Evolutionary conservation across 2,113 vertebrate species (phyloP).

Genomic region (Loxodonta africana): DNA sequence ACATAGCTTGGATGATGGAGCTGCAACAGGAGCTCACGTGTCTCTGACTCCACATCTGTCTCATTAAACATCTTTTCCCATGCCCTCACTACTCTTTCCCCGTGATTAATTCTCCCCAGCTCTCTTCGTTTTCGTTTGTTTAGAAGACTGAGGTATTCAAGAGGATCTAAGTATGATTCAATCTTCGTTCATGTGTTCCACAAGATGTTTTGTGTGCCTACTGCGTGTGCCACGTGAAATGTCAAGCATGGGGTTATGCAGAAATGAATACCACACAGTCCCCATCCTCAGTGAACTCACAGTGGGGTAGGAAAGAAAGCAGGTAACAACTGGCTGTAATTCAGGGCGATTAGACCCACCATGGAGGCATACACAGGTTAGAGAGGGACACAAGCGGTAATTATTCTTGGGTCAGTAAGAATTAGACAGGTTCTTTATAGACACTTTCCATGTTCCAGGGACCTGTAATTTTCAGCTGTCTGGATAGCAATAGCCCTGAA

Average conservation of each 20-base stretch:
- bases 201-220: background rate
- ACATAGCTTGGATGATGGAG: background rate
- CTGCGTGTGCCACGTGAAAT: background rate
- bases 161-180: background rate
- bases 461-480: background rate
- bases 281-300: background rate
- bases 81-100: background rate
- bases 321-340: background rate
- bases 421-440: background rate
- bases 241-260: background rate
- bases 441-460: background rate
- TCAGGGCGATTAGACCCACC: background rate
- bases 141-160: background rate
- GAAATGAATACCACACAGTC: background rate
- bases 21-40: background rate
- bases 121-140: background rate
- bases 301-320: background rate
- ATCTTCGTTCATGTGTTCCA: background rate
- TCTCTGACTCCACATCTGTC: background rate
- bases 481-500: background rate
- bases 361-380: background rate
- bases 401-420: background rate
- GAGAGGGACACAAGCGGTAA: background rate
- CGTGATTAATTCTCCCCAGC: background rate
- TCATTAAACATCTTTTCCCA: background rate